Percentiles rank a stretch among this genome's conserved stretches.
Evolutionary conservation across 2,888 invertebrate genomes (phyloP).

Genomic region (Xylocampa areola): DNA sequence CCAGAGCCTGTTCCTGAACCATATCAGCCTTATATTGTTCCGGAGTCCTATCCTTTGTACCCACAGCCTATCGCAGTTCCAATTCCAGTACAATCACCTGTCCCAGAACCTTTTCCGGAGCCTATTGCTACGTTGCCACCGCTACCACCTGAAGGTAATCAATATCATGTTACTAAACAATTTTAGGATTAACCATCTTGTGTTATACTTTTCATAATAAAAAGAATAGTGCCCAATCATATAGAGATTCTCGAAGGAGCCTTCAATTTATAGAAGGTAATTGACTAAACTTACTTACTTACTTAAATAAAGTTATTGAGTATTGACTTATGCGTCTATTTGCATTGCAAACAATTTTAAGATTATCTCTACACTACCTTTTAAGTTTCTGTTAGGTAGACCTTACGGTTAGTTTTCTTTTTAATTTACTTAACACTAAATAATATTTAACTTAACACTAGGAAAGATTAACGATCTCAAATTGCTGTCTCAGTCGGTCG

Average conservation of each 20-base stretch:
- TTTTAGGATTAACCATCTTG: not conserved
- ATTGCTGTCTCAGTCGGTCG: slow-evolving; percentile 29
- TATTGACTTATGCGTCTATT: too few relatives aligned
- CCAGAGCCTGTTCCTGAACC: slow-evolving; percentile 42
- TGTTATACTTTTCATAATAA: too few relatives aligned
- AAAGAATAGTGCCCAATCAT: too few relatives aligned
- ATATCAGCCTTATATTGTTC: slow-evolving; percentile 33
- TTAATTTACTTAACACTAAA: slow-evolving; percentile 23
- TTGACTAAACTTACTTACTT: too few relatives aligned
- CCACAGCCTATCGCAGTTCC: slow-evolving; percentile 8
- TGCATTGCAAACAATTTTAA: too few relatives aligned
- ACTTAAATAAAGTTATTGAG: too few relatives aligned
- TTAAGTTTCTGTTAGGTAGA: too few relatives aligned
- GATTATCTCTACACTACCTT: too few relatives aligned
- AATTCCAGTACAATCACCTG: not conserved
- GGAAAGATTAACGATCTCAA: slow-evolving; percentile 54
- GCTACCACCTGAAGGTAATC: slow-evolving; percentile 22
- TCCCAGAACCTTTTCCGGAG: slow-evolving; percentile 13
- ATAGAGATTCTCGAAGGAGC: too few relatives aligned
- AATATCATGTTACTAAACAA: not conserved
- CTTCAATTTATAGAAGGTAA: too few relatives aligned
- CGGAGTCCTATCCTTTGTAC: slow-evolving; percentile 21
- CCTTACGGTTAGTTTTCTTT: too few relatives aligned
- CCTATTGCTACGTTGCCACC: slow-evolving; percentile 31
- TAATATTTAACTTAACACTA: slow-evolving; percentile 46